Base-by-base conservation (phyloP, 2,797 vertebrate species). In the Crossoptilon crossoptilon region DNA sequence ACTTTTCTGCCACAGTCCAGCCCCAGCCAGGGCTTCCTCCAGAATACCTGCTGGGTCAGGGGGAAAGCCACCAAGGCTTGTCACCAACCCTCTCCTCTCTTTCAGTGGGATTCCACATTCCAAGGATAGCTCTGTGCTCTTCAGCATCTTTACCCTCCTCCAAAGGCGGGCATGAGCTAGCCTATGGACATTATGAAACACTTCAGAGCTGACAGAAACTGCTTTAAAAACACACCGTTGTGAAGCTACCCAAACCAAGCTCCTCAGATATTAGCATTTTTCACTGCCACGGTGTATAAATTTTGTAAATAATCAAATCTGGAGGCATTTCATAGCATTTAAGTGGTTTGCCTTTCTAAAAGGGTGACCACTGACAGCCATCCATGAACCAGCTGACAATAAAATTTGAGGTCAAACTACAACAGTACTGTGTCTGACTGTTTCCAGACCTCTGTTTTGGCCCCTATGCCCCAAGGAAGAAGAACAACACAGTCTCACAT, bases 321-420 rank as follows among this genome's bases (percentile, higher is more conserved):
- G 23, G 59, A 16, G 22, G 17, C 0, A 1, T 29, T 84, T 76
- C 13, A 31, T n/a, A 51, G 43, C 55, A 16, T 37, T 78, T 63
- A 82, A 67, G 14, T 44, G 22, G 18, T 56, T 60, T 76, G 39
- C 18, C 22, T 41, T 76, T 89, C 48, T 82, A 41, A 56, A 82
- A 63, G 31, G 53, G 17, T 15, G 49, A 24, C 37, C 10, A 26
- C 55, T 79, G 51, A 73, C 9, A 5, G 29, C 12, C 23, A 69
- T 77, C 71, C 3, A 4, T 76, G 84, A 73, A 81, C 84, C 35
- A 62, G 33, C 69, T 66, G 22, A 77, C 9, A 49, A 22, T n/a
- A 29, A 23, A 84, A 84, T 49, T 73, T 33, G 78, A 69, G 31
- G 31, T 58, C 81, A 88, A 74, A 51, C 26, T 75, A 87, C 69